A percentile compares a stretch with the other conserved stretches of the same genome.
These are phyloP conservation scores for Drosophila punjabiensis DNA, from an alignment of 1,140 invertebrate species.

Conservation along the genomic window DNA sequence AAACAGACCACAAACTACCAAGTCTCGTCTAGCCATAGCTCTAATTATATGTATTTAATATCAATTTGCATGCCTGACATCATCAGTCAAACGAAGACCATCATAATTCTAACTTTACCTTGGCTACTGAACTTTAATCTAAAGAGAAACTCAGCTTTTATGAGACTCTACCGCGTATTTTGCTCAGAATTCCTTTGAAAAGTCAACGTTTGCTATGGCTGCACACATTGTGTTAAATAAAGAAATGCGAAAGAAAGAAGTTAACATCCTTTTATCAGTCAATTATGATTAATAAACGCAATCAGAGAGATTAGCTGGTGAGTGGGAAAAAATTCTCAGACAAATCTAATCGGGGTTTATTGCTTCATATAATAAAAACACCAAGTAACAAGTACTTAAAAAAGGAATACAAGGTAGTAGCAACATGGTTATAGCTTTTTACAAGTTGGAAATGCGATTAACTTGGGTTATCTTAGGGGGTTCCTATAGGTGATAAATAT, in stretches of 20 bases:
- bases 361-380: not conserved
- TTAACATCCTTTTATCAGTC: slow-evolving; percentile 24
- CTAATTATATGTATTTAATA: slow-evolving; percentile 15
- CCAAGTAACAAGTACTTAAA: not conserved
- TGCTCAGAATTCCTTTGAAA: slow-evolving; percentile 14
- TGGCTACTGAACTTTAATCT: slow-evolving; percentile 27
- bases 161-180: slow-evolving; percentile 7
- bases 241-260: slow-evolving; percentile 8
- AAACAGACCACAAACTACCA: slow-evolving; percentile 3
- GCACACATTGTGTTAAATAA: slow-evolving; percentile 12
- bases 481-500: too few relatives aligned
- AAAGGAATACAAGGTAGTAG: not conserved
- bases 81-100: not conserved
- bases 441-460: not conserved
- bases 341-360: slow-evolving; percentile 39
- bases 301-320: slow-evolving; percentile 24
- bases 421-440: not conserved
- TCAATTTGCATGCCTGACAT: slow-evolving; percentile 38
- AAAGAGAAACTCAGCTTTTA: slow-evolving; percentile 13
- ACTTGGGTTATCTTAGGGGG: not conserved
- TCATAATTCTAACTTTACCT: slow-evolving; percentile 8
- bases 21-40: slow-evolving; percentile 2
- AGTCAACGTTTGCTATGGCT: not conserved
- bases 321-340: slow-evolving; percentile 9
- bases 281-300: slow-evolving; percentile 42